Evolutionary conservation across 1,140 invertebrate species (phyloP), one percentile per base, ranked within the genome.

Genomic region (Solen grandis): DNA sequence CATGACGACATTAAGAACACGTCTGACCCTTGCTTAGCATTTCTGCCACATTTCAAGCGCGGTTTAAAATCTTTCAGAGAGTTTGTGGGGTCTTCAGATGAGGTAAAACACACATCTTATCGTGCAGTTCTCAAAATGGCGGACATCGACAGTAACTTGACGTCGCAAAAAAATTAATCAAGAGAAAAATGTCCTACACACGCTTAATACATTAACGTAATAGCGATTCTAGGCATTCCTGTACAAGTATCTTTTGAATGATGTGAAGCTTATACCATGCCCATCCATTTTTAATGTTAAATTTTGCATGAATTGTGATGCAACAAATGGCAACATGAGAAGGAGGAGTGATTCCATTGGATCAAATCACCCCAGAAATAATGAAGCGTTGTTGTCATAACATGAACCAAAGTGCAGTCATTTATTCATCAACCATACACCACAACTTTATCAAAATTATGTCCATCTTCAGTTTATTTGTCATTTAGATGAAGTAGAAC

Each of bases 81-180:
- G 25, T 25, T 80, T 41, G 68, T 80, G 36, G 77, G 77, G 14
- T 33, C 50, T 16, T 80, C 77, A 0, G 77, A 80, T 36, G 77
- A 80, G 77, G 77, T 80, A 73, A 72, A 35, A 38, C 35, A 19
- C 41, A 22, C 22, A 33, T 5, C 22, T 16, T 41, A 19, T 50
- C 29, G 22, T 25, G 33, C 19, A 29, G 55, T n/a, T 50, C 73
- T 65, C 77, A 80, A 80, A 73, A 80, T 80, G 77, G 77, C 77
- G 36, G 77, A 72, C 77, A 80, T 80, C 77, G 77, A n/a, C 2
- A n/a, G n/a, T n/a, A n/a, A n/a, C n/a, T n/a, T n/a, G n/a, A 3
- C 8, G 19, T 54, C 25, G 50, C 50, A 19, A 54, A 25, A 25
- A 25, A n/a, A n/a, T 54, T n/a, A n/a, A 25, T 13, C 19, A 2